Evolutionary conservation across 2,888 invertebrate species (phyloP).

Genomic region (Escarpia spicata): DNA sequence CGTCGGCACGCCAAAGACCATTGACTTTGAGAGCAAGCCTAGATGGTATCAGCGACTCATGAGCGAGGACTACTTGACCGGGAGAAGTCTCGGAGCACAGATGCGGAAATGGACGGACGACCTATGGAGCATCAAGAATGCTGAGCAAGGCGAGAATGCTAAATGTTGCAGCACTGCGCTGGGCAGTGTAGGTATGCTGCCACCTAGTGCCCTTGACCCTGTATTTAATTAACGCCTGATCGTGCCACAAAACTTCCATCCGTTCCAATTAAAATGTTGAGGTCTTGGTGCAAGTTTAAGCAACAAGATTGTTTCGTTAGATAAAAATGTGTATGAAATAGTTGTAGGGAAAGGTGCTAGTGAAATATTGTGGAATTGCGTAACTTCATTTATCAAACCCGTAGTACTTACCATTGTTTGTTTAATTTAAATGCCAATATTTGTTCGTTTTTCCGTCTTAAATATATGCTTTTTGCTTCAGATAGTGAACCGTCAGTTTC

Average conservation of each 20-base stretch:
- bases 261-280: neutral
- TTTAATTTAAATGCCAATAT: neutral
- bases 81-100: neutral
- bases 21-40: neutral
- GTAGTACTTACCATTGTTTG: neutral
- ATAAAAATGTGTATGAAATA: neutral
- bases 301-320: neutral
- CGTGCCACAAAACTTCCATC: neutral
- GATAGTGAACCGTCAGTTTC: neutral
- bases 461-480: neutral
- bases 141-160: neutral
- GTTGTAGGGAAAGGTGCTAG: neutral
- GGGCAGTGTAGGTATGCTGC: slow-evolving; percentile 13
- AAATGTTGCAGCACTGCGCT: neutral
- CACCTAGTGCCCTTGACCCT: neutral
- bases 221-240: neutral
- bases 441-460: neutral
- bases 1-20: neutral
- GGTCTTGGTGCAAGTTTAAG: neutral
- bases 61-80: neutral
- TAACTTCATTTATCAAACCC: neutral
- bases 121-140: neutral
- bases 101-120: neutral
- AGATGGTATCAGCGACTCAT: neutral
- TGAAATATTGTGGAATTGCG: neutral